Base-by-base conservation (phyloP, 2,113 vertebrate genomes). In the Zapus hudsonius region DNA sequence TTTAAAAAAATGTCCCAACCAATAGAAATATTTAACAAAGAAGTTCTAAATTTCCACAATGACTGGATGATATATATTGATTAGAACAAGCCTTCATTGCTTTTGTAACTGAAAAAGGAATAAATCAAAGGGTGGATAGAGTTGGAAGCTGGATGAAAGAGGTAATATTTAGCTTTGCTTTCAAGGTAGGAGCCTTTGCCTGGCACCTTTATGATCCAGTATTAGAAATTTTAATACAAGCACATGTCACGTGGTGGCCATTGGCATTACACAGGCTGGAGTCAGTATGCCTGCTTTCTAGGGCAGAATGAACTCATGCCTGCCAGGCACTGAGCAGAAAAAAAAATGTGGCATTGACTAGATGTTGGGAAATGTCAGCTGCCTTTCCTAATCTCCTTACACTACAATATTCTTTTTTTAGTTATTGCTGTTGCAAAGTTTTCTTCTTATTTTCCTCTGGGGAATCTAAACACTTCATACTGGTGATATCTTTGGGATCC, bases 391-490 rank as follows among this genome's bases (percentile, higher is more conserved):
- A 55, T 72, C 42, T 94, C 57, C 20, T 69, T 40, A 42, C 6
- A 42, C 36, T 7, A 11, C 17, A 75, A 4, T 83, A 63, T 64
- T 92, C 70, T 92, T 84, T 92, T 84, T 87, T 94, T 67, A 59
- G 80, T 87, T 87, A 70, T 52, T 87, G 61, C n/a, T 88, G 31
- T 80, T 57, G 67, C 47, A 92, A 89, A 89, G 73, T 47, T 94
- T 92, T 94, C 75, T 80, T 36, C 78, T 90, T 92, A 83, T 96
- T 93, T 97, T 93, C 42, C 69, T 59, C 87, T 66, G 67, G 69
- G 76, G 74, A 93, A 82, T 89, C 84, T 76, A 94, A 92, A 94
- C 74, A 91, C 87, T 91, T 80, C 63, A 67, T 91, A 59, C 74
- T 95, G 88, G 81, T 70, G 55, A 40, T 82, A 47, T 95, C 87